Evolutionary conservation across 2,113 vertebrate genomes (phyloP).

Genomic region (Oncorhynchus nerka): DNA sequence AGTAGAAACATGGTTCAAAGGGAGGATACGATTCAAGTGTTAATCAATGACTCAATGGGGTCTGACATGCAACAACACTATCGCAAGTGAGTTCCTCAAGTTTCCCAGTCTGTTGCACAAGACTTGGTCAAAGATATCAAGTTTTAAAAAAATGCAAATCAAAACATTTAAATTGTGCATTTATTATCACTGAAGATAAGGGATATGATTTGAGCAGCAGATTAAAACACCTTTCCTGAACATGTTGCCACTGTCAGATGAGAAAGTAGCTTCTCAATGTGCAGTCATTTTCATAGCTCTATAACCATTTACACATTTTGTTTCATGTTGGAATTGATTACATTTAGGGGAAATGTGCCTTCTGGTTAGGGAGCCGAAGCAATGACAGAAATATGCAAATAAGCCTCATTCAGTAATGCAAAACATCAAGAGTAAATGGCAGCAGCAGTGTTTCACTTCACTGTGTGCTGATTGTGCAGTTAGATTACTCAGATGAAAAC

Average conservation of each 20-base stretch:
- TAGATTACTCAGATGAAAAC: conserved; percentile 11
- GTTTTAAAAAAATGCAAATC: neutral
- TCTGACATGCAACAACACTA: neutral
- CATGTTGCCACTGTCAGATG: neutral
- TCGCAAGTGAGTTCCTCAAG: neutral
- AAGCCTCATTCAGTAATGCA: neutral
- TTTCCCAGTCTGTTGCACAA: neutral
- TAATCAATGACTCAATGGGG: no score
- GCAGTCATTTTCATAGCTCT: conserved; percentile 35
- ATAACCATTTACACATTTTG: conserved; percentile 27
- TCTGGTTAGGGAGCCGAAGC: conserved; percentile 14
- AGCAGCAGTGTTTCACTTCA: neutral
- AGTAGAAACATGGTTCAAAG: neutral
- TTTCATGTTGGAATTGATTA: conserved; percentile 15
- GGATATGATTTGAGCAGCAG: neutral
- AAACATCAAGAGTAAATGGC: conserved; percentile 3
- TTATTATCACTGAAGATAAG: neutral
- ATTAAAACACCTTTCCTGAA: neutral
- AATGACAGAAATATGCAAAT: conserved; percentile 46
- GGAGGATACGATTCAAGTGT: no score
- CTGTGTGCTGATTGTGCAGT: neutral
- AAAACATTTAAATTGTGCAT: neutral
- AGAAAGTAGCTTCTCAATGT: conserved; percentile 11
- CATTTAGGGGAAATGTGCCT: conserved; percentile 20
- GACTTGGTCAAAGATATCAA: neutral